Percentiles rank a stretch among this genome's conserved stretches.
Evolutionary conservation across 2,113 vertebrate genomes (phyloP).

Genomic region (Cervus canadensis): DNA sequence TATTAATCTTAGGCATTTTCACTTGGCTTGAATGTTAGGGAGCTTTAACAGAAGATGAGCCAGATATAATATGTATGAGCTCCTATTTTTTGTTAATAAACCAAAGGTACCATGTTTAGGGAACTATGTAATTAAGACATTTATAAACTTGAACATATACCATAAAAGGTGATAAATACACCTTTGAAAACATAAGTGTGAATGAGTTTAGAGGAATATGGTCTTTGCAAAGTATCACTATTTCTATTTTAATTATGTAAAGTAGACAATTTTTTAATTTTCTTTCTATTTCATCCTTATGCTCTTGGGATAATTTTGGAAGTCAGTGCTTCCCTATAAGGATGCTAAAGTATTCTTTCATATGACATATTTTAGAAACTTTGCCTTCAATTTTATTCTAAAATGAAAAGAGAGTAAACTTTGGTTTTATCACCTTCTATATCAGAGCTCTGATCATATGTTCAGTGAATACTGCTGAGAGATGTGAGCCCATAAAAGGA

Average conservation of each 20-base stretch:
- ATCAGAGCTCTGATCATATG: neutral
- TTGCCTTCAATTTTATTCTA: neutral
- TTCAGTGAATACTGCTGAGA: neutral
- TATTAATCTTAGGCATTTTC: conserved; percentile 71
- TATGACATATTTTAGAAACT: neutral
- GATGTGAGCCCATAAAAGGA: neutral
- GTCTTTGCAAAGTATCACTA: neutral
- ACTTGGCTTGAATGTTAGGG: conserved; percentile 63
- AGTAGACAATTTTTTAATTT: neutral
- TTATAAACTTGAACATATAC: conserved; percentile 9
- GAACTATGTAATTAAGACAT: conserved; percentile 34
- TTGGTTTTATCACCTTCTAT: neutral
- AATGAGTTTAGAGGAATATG: neutral
- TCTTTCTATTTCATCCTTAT: neutral
- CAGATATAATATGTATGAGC: neutral
- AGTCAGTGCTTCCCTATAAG: neutral
- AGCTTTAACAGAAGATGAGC: conserved; percentile 33
- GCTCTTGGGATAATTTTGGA: neutral
- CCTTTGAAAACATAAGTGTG: neutral
- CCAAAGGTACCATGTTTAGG: conserved; percentile 13
- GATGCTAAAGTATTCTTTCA: neutral
- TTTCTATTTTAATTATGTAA: neutral
- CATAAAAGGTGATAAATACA: neutral
- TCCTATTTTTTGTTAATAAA: conserved; percentile 46
- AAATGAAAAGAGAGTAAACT: neutral